Conservation (phyloP, 2,113 vertebrate species). For the Bos javanicus region DNA sequence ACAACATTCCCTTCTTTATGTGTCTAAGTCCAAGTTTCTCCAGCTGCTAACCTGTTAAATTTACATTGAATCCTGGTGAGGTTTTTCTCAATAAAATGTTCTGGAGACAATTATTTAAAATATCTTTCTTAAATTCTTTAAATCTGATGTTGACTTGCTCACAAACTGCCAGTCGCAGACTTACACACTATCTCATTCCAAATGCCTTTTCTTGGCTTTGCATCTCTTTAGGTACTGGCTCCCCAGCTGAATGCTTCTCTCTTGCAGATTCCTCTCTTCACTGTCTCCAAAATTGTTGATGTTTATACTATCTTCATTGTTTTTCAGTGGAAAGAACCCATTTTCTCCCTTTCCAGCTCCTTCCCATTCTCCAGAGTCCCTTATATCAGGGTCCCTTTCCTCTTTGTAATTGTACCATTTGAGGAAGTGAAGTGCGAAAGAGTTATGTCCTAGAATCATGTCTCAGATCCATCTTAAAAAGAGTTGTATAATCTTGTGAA, state of each 20-base stretch:
- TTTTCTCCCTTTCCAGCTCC: neutral
- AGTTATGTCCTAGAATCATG: neutral
- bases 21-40: neutral
- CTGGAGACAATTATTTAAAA: neutral
- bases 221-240: neutral
- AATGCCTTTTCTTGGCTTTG: neutral
- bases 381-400: neutral
- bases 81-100: neutral
- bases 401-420: neutral
- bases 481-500: neutral
- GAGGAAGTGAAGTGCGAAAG: neutral
- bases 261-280: neutral
- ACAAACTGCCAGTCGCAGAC: neutral
- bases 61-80: neutral
- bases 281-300: neutral
- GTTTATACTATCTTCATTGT: neutral
- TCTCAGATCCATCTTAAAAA: neutral
- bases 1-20: neutral
- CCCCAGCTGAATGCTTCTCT: neutral
- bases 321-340: neutral
- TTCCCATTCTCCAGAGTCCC: neutral
- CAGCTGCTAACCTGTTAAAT: neutral
- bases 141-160: neutral
- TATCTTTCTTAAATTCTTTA: slow-evolving; percentile 3
- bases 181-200: neutral